Percentiles rank a stretch among this genome's conserved stretches.
Conservation (phyloP, 2,113 vertebrate genomes). For the Gopherus evgoodei region DNA sequence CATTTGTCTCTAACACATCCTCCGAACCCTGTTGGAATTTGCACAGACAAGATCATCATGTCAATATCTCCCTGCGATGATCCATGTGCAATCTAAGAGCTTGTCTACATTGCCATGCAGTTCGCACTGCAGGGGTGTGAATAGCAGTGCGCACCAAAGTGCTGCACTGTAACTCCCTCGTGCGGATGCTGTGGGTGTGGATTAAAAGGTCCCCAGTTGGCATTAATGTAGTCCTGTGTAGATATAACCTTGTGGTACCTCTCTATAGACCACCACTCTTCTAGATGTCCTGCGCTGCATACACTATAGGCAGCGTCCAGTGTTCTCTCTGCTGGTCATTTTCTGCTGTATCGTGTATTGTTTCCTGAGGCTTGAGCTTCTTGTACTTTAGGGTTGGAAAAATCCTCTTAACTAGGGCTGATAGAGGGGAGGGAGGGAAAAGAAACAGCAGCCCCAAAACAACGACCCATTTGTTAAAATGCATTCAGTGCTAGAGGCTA, state of each 20-base stretch:
- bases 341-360: not conserved
- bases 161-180: not conserved
- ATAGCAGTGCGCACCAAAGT: not conserved
- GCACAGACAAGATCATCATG: not conserved
- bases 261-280: not conserved
- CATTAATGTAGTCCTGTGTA: not conserved
- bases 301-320: not conserved
- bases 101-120: not conserved
- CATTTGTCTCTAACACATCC: not conserved
- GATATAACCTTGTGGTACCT: accelerated
- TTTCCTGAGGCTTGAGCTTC: slow-evolving; percentile 40
- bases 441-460: not conserved
- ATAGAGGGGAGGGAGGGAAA: slow-evolving; percentile 32
- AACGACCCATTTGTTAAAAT: not conserved
- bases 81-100: not conserved
- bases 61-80: not conserved
- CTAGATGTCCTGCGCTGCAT: not conserved
- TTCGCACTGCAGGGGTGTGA: not conserved
- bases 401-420: slow-evolving; percentile 47
- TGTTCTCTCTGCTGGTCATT: slow-evolving; percentile 15
- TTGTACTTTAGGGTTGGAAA: slow-evolving; percentile 58
- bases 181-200: not conserved
- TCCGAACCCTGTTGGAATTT: not conserved
- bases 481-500: not conserved
- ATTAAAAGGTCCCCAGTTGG: not conserved